Evolutionary conservation across 2,113 vertebrate species (phyloP).

Genomic region (Ictidomys tridecemlineatus): DNA sequence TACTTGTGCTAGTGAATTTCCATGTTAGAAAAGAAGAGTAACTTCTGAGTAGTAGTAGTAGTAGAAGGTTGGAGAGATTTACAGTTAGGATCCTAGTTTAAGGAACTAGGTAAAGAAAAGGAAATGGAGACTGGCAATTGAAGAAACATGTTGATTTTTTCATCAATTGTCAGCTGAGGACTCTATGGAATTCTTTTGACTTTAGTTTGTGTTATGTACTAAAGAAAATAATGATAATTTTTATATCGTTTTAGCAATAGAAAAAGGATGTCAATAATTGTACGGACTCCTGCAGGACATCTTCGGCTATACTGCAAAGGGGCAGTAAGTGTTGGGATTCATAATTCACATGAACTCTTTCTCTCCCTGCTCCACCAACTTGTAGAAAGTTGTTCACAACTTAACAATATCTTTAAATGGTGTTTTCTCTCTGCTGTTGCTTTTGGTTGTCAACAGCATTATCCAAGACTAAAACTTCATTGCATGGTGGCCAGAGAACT

Average conservation of each 20-base stretch:
- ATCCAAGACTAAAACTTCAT: background rate
- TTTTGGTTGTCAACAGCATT: background rate
- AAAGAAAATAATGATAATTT: background rate
- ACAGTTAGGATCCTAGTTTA: background rate
- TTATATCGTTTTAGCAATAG: conserved; percentile 90
- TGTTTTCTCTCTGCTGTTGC: background rate
- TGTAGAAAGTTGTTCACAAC: background rate
- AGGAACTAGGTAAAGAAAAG: background rate
- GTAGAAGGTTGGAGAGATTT: background rate
- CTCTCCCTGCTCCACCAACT: background rate
- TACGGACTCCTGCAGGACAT: conserved; percentile 92
- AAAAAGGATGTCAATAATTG: conserved; percentile 97
- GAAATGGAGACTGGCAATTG: background rate
- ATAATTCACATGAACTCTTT: background rate
- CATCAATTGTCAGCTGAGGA: background rate
- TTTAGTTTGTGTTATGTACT: background rate
- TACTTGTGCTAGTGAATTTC: background rate
- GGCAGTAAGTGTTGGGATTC: conserved; percentile 90
- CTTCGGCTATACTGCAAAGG: conserved; percentile 97
- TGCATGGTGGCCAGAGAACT: background rate
- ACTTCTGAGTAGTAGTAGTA: background rate
- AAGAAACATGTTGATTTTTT: background rate
- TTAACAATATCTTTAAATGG: background rate
- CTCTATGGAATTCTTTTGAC: background rate
- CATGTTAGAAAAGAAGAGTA: background rate